These are phyloP conservation scores for Muscicapa adusta DNA, from an alignment of 2,113 vertebrate genomes.

Conservation along the genomic window DNA sequence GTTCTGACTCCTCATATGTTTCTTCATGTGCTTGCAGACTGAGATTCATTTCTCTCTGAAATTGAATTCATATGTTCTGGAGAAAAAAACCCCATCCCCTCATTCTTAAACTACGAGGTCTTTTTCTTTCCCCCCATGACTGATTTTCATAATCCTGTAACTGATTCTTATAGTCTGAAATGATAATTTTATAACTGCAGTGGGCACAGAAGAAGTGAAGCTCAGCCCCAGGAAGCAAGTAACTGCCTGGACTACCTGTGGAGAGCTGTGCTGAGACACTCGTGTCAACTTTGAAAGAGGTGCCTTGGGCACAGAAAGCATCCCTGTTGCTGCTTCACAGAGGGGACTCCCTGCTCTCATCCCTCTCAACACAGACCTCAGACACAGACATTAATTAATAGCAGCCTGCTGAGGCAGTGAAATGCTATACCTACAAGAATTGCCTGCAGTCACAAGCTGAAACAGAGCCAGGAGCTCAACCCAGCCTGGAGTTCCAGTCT, in stretches of 20 bases:
- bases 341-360: background rate
- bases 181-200: slow-evolving; percentile 48
- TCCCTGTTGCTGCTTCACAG: background rate
- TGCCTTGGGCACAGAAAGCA: background rate
- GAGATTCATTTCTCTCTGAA: slow-evolving; percentile 55
- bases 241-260: background rate
- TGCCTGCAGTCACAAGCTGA: background rate
- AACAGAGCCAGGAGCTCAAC: background rate
- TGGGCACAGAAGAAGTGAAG: background rate
- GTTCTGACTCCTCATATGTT: slow-evolving; percentile 54
- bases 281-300: accelerated
- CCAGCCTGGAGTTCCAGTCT: slow-evolving; percentile 20
- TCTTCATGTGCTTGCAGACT: slow-evolving; percentile 47
- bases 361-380: background rate
- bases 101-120: slow-evolving; percentile 45
- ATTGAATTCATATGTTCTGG: slow-evolving; percentile 63
- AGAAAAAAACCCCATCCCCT: slow-evolving; percentile 14
- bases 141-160: slow-evolving; percentile 40
- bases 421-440: background rate
- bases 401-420: background rate
- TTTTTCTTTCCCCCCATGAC: background rate
- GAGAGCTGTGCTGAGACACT: background rate
- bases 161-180: background rate
- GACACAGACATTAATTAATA: background rate
- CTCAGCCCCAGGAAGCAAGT: background rate